These are phyloP conservation scores for Drosophila orena DNA, from an alignment of 1,140 invertebrate species.

Conservation along the genomic window DNA sequence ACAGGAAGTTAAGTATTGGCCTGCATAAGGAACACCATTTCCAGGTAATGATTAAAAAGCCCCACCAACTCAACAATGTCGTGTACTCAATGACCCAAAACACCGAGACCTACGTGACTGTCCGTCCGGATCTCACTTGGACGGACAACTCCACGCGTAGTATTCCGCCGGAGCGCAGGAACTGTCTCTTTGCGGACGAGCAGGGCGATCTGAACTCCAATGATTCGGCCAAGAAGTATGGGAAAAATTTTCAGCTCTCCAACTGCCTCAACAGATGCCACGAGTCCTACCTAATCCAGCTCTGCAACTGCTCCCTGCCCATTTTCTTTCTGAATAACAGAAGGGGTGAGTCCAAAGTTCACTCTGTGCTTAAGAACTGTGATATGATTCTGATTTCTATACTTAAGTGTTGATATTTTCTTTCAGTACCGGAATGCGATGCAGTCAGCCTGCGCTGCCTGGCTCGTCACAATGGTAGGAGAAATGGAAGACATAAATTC, in stretches of 20 bases:
- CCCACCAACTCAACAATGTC: constrained; percentile 57
- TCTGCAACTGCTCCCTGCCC: constrained; percentile 74
- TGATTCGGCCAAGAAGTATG: constrained; percentile 36
- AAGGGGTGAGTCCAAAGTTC: constrained; percentile 29
- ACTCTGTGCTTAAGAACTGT: too few species aligned
- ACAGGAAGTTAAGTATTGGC: too few species aligned
- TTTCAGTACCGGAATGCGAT: constrained; percentile 57
- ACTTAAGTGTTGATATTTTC: background rate
- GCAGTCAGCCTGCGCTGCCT: constrained; percentile 61
- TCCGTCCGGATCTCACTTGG: constrained; percentile 65
- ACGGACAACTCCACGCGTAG: constrained; percentile 57
- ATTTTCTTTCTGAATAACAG: constrained; percentile 65
- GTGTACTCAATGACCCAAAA: constrained; percentile 67
- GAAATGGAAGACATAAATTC: constrained; percentile 1
- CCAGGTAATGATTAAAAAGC: constrained; percentile 73
- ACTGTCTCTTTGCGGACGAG: constrained; percentile 66
- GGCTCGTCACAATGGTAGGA: constrained; percentile 66
- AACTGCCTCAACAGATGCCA: constrained; percentile 73
- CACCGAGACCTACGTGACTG: constrained; percentile 70
- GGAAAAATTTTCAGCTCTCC: constrained; percentile 37
- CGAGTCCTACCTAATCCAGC: constrained; percentile 64
- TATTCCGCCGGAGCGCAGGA: constrained; percentile 50
- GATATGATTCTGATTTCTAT: too few species aligned
- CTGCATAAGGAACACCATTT: too few species aligned
- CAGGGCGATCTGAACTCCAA: constrained; percentile 49